A percentile compares a stretch with the other conserved stretches of the same genome.
These are phyloP conservation scores for Tachysurus fulvidraco DNA, from an alignment of 2,113 vertebrate genomes.

Conservation along the genomic window DNA sequence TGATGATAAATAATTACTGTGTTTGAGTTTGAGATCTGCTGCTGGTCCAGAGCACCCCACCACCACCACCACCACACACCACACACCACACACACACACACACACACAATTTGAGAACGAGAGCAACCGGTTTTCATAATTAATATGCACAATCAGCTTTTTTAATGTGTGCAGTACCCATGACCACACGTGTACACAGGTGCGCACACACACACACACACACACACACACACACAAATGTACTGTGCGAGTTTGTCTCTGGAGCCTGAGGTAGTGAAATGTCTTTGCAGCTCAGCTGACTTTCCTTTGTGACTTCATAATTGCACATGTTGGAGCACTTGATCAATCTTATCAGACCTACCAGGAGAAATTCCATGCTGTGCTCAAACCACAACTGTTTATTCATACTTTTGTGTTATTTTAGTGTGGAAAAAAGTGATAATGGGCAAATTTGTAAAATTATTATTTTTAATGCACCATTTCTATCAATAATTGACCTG, in stretches of 20 bases:
- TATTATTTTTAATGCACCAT: neutral
- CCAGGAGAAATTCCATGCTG: neutral
- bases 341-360: neutral
- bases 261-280: neutral
- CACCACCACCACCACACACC: too few species aligned
- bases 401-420: neutral
- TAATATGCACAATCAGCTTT: constrained; percentile 17
- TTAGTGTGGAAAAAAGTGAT: neutral
- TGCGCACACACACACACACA: neutral
- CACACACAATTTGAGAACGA: neutral
- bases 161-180: neutral
- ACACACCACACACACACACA: too few species aligned
- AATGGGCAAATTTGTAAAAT: neutral
- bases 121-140: neutral
- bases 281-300: neutral
- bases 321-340: neutral
- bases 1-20: neutral
- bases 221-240: too few species aligned
- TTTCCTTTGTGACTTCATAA: constrained; percentile 12
- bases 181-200: neutral
- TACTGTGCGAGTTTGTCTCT: neutral
- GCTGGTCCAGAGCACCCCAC: neutral
- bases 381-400: neutral
- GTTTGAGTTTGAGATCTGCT: neutral
- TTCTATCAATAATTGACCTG: neutral